Conservation (phyloP, 2,888 invertebrate species). For the Cactoblastis cactorum region DNA sequence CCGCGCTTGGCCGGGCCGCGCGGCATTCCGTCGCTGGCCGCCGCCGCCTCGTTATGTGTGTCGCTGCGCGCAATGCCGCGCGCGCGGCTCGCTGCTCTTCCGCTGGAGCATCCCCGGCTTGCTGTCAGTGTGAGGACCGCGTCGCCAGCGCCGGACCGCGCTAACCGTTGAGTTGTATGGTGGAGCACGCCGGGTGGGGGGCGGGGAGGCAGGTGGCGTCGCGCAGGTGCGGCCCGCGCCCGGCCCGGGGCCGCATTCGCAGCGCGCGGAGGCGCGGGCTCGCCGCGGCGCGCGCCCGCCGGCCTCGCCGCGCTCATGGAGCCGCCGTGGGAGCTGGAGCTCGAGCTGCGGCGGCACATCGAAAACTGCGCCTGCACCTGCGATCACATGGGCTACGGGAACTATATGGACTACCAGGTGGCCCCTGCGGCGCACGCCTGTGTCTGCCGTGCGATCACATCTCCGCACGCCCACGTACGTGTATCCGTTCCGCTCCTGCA, state of each 20-base stretch:
- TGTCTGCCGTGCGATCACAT: conserved; percentile 74
- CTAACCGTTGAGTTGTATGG: conserved; percentile 61
- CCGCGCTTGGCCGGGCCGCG: conserved; percentile 54
- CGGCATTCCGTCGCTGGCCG: conserved; percentile 69
- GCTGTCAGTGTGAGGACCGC: conserved; percentile 65
- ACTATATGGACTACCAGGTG: conserved; percentile 94
- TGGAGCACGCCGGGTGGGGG: conserved; percentile 57
- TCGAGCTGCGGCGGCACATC: conserved; percentile 93
- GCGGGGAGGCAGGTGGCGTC: conserved; percentile 66
- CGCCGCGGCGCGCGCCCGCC: conserved; percentile 61
- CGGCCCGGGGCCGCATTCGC: conserved; percentile 62
- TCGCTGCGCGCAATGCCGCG: conserved; percentile 47
- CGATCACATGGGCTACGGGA: conserved; percentile 96
- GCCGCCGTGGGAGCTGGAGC: conserved; percentile 84
- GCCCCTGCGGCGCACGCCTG: conserved; percentile 72
- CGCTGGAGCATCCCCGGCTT: conserved; percentile 58
- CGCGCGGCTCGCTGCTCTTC: conserved; percentile 56
- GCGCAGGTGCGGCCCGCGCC: conserved; percentile 70
- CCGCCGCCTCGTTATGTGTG: conserved; percentile 61
- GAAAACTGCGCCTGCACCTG: conserved; percentile 93
- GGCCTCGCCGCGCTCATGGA: conserved; percentile 71
- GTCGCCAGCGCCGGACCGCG: conserved; percentile 59
- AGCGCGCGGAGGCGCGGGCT: conserved; percentile 60
- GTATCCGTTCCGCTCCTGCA: conserved; percentile 26
- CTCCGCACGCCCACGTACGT: conserved; percentile 77